Evolutionary conservation across 2,797 vertebrate genomes (phyloP).

Genomic region (Microctenopoma steveboyesi): DNA sequence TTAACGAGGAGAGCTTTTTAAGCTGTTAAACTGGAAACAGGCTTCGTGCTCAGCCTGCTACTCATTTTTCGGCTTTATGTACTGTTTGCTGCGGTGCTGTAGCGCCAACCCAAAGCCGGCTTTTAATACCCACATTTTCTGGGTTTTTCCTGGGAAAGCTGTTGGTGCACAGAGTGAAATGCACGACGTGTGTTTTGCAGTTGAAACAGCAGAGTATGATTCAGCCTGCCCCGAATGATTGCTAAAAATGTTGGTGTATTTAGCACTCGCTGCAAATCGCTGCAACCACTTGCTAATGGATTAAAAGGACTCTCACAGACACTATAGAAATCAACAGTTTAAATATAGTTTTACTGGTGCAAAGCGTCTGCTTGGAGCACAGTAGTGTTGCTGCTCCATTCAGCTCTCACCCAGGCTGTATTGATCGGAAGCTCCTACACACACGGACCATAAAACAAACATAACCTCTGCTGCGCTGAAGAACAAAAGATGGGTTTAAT

Average conservation of each 20-base stretch:
- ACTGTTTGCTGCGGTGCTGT: slow-evolving; percentile 11
- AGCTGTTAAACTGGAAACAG: slow-evolving; percentile 64
- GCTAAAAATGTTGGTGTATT: background rate
- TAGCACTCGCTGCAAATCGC: slow-evolving; percentile 10
- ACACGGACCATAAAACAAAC: background rate
- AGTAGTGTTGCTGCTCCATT: slow-evolving; percentile 12
- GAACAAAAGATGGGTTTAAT: background rate
- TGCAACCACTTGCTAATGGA: slow-evolving; percentile 6
- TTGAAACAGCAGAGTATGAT: background rate
- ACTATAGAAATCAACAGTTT: slow-evolving; percentile 5
- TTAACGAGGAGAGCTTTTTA: slow-evolving; percentile 73
- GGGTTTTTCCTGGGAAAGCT: slow-evolving; percentile 8
- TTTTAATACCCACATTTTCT: slow-evolving; percentile 18
- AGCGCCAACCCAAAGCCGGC: slow-evolving; percentile 9
- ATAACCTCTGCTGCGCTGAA: background rate
- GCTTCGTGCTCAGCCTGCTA: slow-evolving; percentile 37
- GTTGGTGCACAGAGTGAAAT: slow-evolving; percentile 1
- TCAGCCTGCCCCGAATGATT: background rate
- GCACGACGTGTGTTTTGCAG: slow-evolving; percentile 9
- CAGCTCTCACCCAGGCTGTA: slow-evolving; percentile 5
- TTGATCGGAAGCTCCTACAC: slow-evolving; percentile 15
- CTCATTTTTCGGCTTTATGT: slow-evolving; percentile 21
- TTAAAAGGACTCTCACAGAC: background rate
- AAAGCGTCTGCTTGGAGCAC: slow-evolving; percentile 5
- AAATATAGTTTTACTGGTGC: background rate